Base-by-base conservation (phyloP, 2,797 vertebrate species). In the Halcyon smyrnensis region DNA sequence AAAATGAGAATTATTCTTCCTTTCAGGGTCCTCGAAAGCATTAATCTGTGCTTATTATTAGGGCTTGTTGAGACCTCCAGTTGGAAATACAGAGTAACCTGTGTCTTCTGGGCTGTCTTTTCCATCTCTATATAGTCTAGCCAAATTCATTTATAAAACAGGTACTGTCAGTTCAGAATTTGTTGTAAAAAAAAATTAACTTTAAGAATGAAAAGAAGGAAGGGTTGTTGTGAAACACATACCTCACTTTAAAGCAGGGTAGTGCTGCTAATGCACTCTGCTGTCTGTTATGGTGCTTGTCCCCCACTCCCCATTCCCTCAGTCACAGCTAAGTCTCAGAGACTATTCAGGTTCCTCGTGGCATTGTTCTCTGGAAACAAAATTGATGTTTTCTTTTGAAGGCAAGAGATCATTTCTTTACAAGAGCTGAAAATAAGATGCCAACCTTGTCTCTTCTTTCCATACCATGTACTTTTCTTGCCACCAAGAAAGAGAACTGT, bases 1-100 rank as follows among this genome's bases (percentile, higher is more conserved):
- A 91, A 92, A 92, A 86, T 59, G 30, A 67, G 37, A 84, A 80
- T 80, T 84, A 50, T 77, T 91, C 45, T 84, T 88, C 23, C 59
- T 69, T 85, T 87, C 69, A 73, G 36, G 41, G 23, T 88, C 19
- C 36, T 91, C 3, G 1, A 71, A 93, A 85, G n/a, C 57, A 65
- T 83, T 87, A 69, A 65, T 78, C 1, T 1, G 7, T 84, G 65
- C 8, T 64, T 87, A 23, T 80, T 78, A 15, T 73, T 84, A 87
- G 78, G 25, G 23, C 17, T 68, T 16, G 3, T 62, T 81, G 73
- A 85, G 65, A 67, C 23, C 50, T 73, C 23, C n/a, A n/a, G 16
- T 9, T 89, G 62, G 53, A 94, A 91, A 89, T 74, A 39, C n/a
- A 89, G 65, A 68, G 50, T 54, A 84, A 75, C 17, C 28, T 67